These are phyloP conservation scores for Perithous albicinctus DNA, from an alignment of 2,888 invertebrate species.

Conservation along the genomic window DNA sequence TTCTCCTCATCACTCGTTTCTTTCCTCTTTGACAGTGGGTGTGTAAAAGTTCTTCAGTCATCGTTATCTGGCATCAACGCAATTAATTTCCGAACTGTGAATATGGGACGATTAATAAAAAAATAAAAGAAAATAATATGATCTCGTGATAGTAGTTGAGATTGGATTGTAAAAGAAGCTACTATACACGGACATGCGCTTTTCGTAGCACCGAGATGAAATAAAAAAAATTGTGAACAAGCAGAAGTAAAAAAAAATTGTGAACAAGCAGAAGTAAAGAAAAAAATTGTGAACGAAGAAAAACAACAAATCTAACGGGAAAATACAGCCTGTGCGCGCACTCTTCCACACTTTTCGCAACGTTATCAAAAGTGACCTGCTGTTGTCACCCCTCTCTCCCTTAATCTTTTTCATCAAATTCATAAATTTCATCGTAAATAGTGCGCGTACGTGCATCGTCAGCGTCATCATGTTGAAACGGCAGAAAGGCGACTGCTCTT, in stretches of 20 bases:
- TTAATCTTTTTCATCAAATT: not conserved
- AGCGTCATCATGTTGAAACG: slow-evolving; percentile 15
- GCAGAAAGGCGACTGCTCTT: slow-evolving; percentile 11
- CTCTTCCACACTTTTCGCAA: not conserved
- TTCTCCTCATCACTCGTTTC: slow-evolving; percentile 2
- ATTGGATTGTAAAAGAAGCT: slow-evolving; percentile 1
- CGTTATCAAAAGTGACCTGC: slow-evolving; percentile 18
- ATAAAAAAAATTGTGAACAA: not conserved
- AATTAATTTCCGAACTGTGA: slow-evolving; percentile 9
- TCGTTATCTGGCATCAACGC: slow-evolving; percentile 11
- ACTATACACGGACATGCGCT: not conserved
- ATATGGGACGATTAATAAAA: slow-evolving; percentile 10
- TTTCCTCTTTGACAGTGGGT: slow-evolving; percentile 24
- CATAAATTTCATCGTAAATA: slow-evolving; percentile 17
- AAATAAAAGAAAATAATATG: slow-evolving; percentile 9
- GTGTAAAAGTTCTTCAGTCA: slow-evolving; percentile 1
- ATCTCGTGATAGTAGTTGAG: slow-evolving; percentile 4
- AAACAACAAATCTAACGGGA: not conserved
- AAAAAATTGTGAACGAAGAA: not conserved
- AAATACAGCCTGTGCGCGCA: slow-evolving; percentile 11
- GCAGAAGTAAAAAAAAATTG: not conserved
- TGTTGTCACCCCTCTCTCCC: slow-evolving; percentile 14
- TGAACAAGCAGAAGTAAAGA: not conserved
- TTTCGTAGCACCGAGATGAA: not conserved
- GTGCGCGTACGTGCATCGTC: slow-evolving; percentile 32